A percentile compares a stretch with the other conserved stretches of the same genome.
These are phyloP conservation scores for Podabrus alpinus DNA, from an alignment of 2,888 invertebrate genomes.

Conservation along the genomic window DNA sequence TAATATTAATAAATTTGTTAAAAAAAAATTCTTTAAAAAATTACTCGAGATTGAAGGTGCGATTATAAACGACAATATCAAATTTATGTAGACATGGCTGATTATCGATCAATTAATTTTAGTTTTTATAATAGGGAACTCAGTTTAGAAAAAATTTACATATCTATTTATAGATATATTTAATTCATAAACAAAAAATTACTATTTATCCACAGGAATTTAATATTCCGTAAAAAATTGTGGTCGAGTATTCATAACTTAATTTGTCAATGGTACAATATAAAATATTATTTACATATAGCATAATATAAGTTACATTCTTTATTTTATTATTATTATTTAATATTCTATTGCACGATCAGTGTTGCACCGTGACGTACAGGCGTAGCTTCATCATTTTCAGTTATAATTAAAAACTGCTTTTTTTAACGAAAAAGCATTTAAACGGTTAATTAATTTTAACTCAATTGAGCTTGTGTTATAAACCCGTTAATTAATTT, in stretches of 20 bases:
- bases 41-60: neutral
- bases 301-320: neutral
- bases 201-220: neutral
- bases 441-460: neutral
- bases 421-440: neutral
- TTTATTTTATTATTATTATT: neutral
- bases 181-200: neutral
- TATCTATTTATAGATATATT: neutral
- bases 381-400: neutral
- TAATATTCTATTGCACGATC: too few species aligned
- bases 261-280: neutral
- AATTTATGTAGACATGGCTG: neutral
- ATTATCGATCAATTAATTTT: neutral
- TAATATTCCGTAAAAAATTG: neutral
- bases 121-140: neutral
- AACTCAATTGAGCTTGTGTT: neutral
- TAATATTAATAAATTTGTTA: neutral
- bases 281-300: neutral
- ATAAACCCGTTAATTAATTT: neutral
- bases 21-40: neutral
- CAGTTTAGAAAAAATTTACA: neutral
- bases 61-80: neutral
- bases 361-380: neutral
- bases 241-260: neutral
- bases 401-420: neutral